phyloP scores from a whole-genome alignment of 2,113 vertebrate species.

The Megalops atlanticus region DNA sequence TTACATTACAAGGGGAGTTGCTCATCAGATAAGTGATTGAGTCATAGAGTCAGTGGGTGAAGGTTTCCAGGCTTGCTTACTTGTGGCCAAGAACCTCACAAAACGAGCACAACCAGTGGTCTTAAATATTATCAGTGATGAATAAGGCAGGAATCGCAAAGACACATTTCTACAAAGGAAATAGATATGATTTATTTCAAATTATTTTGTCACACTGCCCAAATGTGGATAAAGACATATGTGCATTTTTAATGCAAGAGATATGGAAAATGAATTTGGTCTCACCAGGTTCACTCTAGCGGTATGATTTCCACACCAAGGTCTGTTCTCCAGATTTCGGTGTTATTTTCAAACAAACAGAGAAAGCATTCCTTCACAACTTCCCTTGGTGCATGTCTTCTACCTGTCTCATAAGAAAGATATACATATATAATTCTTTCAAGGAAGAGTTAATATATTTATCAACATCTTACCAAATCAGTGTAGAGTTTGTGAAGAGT shows the following conservation, averaged over 20 bases:
- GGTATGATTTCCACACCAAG: background rate
- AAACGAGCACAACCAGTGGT: background rate
- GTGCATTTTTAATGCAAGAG: background rate
- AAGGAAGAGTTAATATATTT: no score
- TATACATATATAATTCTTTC: no score
- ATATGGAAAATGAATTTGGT: background rate
- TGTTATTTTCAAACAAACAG: background rate
- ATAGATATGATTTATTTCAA: background rate
- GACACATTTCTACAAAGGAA: background rate
- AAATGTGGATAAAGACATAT: background rate
- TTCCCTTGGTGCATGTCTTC: no score
- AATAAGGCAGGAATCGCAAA: background rate
- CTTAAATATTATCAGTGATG: background rate
- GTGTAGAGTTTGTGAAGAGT: no score
- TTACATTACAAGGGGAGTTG: background rate
- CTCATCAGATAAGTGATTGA: no score
- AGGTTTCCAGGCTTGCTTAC: background rate
- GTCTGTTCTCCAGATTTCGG: background rate
- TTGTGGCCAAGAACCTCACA: background rate
- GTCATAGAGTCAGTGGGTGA: background rate
- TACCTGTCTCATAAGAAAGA: no score
- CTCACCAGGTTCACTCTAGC: background rate
- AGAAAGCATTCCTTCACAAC: background rate
- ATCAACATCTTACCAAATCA: no score
- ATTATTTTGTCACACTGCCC: background rate